Evolutionary conservation across 2,888 invertebrate genomes (phyloP).

Genomic region (Acronicta aceris): DNA sequence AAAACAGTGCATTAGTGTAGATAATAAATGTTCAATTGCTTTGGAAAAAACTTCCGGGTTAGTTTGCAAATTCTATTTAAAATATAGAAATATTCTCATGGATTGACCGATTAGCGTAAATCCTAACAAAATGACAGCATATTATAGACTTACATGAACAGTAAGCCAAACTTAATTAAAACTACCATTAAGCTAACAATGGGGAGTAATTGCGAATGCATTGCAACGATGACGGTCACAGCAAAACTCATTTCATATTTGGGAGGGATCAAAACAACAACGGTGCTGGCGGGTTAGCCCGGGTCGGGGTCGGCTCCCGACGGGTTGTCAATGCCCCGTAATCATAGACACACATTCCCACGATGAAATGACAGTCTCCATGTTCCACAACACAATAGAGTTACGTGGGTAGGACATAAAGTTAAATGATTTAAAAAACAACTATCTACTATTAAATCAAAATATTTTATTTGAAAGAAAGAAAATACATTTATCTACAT

Average conservation of each 20-base stretch:
- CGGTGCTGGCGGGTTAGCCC: slow-evolving; percentile 24
- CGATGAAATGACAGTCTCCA: slow-evolving; percentile 50
- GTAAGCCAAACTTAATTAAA: slow-evolving; percentile 49
- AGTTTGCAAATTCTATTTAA: too few species aligned
- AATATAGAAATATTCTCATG: neutral
- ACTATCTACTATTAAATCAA: slow-evolving; percentile 20
- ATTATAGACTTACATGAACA: slow-evolving; percentile 1
- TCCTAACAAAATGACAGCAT: neutral
- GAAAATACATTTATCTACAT: too few species aligned
- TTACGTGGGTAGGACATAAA: slow-evolving; percentile 38
- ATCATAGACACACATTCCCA: slow-evolving; percentile 58
- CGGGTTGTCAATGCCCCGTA: slow-evolving; percentile 50
- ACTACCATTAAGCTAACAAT: slow-evolving; percentile 54
- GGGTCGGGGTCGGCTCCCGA: slow-evolving; percentile 43
- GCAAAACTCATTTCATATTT: slow-evolving; percentile 59
- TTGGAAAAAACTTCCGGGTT: neutral
- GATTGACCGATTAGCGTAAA: neutral
- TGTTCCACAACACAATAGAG: slow-evolving; percentile 47
- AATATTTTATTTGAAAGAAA: neutral
- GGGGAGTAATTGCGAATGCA: slow-evolving; percentile 59
- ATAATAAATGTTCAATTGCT: neutral
- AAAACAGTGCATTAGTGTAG: neutral
- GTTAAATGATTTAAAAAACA: slow-evolving; percentile 49
- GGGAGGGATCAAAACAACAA: slow-evolving; percentile 60
- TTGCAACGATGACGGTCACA: slow-evolving; percentile 57